A percentile compares a stretch with the other conserved stretches of the same genome.
These are phyloP conservation scores for Microplitis mediator DNA, from an alignment of 1,140 invertebrate species.

Conservation along the genomic window DNA sequence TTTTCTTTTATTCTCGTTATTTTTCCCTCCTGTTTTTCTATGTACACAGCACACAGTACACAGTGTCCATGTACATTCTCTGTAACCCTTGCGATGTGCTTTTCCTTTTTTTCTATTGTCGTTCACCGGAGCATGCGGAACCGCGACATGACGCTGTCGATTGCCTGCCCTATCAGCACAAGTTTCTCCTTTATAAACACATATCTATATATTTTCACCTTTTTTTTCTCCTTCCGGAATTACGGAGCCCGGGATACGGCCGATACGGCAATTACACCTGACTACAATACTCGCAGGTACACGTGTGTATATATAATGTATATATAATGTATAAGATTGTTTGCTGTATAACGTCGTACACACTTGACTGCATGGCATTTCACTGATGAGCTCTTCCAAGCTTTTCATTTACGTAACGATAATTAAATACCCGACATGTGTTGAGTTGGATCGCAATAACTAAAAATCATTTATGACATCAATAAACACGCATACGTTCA, in stretches of 20 bases:
- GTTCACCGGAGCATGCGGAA: not conserved
- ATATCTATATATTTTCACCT: not conserved
- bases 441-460: not conserved
- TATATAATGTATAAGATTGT: not conserved
- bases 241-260: slow-evolving; percentile 1
- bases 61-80: not conserved
- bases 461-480: too few species aligned
- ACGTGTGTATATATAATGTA: not conserved
- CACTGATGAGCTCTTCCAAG: too few species aligned
- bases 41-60: not conserved
- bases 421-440: not conserved
- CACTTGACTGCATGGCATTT: too few species aligned
- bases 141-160: not conserved
- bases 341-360: not conserved
- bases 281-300: not conserved
- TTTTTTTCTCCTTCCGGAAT: slow-evolving; percentile 16
- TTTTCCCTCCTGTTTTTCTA: not conserved
- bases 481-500: too few species aligned
- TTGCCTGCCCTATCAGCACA: not conserved
- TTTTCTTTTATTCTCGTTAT: not conserved
- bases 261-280: slow-evolving; percentile 20
- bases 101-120: not conserved
- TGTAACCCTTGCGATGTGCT: not conserved
- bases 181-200: not conserved
- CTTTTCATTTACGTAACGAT: not conserved